phyloP scores from a whole-genome alignment of 2,888 invertebrate genomes.

The Spicauda simplicius region DNA sequence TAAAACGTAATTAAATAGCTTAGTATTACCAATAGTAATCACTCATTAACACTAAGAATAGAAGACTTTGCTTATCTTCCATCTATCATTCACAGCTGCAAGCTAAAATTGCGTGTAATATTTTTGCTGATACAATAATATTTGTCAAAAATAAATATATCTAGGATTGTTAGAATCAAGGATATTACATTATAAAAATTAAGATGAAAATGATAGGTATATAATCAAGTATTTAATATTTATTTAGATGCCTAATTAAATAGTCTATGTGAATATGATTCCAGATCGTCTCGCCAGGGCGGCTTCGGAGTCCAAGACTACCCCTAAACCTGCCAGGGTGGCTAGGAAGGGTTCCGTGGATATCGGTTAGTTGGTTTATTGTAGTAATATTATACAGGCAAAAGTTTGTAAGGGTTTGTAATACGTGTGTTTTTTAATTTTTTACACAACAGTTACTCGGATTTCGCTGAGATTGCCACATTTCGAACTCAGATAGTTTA shows the following conservation, averaged over 20 bases:
- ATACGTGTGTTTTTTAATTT: too few relatives aligned
- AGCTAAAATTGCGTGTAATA: neutral
- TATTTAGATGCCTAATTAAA: neutral
- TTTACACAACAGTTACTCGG: too few relatives aligned
- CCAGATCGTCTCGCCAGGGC: constrained; percentile 65
- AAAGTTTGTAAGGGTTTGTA: too few relatives aligned
- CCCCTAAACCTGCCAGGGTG: constrained; percentile 60
- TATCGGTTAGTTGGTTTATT: constrained; percentile 58
- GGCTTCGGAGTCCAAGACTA: constrained; percentile 62
- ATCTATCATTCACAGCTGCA: neutral
- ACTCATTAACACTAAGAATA: neutral
- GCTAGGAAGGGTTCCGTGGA: constrained; percentile 66
- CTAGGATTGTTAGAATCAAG: neutral
- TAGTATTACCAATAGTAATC: neutral
- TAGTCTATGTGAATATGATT: constrained; percentile 39
- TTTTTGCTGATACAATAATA: neutral
- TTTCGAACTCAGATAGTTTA: too few relatives aligned
- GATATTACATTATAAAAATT: too few relatives aligned
- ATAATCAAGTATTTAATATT: too few relatives aligned
- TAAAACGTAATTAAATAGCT: neutral
- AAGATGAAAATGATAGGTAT: neutral
- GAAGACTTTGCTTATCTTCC: neutral
- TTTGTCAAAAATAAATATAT: neutral
- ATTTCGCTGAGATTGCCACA: too few relatives aligned
- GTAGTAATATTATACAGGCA: too few relatives aligned